Evolutionary conservation across 1,140 invertebrate species (phyloP).

Genomic region (Papilio polyxenes): DNA sequence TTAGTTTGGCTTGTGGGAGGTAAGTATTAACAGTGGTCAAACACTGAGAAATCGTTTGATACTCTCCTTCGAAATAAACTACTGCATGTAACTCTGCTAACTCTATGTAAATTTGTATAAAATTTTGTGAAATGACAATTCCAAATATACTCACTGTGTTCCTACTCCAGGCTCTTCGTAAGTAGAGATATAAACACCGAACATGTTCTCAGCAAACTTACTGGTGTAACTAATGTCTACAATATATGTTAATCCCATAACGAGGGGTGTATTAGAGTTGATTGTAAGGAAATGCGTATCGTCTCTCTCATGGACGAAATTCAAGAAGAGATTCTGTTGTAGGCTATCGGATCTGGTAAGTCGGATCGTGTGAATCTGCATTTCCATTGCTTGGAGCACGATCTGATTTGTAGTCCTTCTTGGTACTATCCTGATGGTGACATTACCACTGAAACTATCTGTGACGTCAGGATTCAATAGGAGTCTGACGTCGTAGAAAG

Average conservation of each 20-base stretch:
- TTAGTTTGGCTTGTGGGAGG: too few species aligned
- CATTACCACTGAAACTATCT: conserved; percentile 81
- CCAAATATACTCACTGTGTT: conserved; percentile 58
- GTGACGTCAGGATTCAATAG: conserved; percentile 82
- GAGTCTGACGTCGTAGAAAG: conserved; percentile 84
- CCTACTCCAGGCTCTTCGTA: conserved; percentile 52
- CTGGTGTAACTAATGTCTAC: conserved; percentile 63
- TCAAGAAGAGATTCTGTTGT: conserved; percentile 47
- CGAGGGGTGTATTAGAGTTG: conserved; percentile 45
- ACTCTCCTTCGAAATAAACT: too few species aligned
- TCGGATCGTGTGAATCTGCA: conserved; percentile 53
- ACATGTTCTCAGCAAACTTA: conserved; percentile 67
- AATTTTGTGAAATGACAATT: neutral
- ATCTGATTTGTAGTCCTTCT: conserved; percentile 71
- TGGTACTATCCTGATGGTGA: conserved; percentile 80
- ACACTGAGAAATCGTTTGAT: too few species aligned
- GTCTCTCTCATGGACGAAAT: conserved; percentile 49
- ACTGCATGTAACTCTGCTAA: too few species aligned
- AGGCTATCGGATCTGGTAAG: conserved; percentile 45
- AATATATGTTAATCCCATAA: conserved; percentile 45
- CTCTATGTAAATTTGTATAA: too few species aligned
- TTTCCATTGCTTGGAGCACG: conserved; percentile 78
- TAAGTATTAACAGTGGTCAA: too few species aligned
- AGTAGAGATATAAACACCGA: conserved; percentile 73
- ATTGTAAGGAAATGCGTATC: conserved; percentile 73